Conservation (phyloP, 2,113 vertebrate species). For the Ptilonorhynchus violaceus region DNA sequence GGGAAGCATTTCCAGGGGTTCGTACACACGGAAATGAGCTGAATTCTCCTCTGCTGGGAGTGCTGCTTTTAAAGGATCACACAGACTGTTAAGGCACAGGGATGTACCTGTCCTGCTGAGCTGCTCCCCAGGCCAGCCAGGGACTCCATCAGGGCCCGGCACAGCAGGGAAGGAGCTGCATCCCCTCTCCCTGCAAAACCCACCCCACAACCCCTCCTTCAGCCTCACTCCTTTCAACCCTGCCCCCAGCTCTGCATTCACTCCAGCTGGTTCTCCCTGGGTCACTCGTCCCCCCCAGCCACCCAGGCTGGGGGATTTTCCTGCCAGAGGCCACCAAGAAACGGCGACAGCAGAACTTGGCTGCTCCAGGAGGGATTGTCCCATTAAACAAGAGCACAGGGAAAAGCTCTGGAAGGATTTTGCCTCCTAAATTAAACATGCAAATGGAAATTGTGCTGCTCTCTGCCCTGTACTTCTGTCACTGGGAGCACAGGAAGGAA, state of each 20-base stretch:
- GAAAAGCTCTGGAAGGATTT: background rate
- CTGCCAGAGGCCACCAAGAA: background rate
- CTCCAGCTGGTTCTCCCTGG: background rate
- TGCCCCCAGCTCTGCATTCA: background rate
- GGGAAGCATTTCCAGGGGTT: accelerated
- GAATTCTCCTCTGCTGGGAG: background rate
- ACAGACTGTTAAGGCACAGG: accelerated
- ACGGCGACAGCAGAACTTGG: background rate
- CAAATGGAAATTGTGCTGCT: background rate
- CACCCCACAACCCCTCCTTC: accelerated
- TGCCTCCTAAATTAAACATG: background rate
- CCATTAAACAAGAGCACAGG: background rate
- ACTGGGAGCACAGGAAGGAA: background rate
- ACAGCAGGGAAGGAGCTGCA: accelerated
- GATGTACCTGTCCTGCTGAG: accelerated
- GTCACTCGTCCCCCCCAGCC: background rate
- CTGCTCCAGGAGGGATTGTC: too few species aligned
- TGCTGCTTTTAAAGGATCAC: too few species aligned
- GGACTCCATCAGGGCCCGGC: accelerated
- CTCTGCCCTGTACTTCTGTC: accelerated
- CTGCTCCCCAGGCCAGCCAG: accelerated
- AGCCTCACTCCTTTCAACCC: accelerated
- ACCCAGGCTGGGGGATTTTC: accelerated
- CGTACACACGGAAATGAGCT: background rate
- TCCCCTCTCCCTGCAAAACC: accelerated